Evolutionary conservation across 2,888 invertebrate species (phyloP).

Genomic region (Halocaridina rubra): DNA sequence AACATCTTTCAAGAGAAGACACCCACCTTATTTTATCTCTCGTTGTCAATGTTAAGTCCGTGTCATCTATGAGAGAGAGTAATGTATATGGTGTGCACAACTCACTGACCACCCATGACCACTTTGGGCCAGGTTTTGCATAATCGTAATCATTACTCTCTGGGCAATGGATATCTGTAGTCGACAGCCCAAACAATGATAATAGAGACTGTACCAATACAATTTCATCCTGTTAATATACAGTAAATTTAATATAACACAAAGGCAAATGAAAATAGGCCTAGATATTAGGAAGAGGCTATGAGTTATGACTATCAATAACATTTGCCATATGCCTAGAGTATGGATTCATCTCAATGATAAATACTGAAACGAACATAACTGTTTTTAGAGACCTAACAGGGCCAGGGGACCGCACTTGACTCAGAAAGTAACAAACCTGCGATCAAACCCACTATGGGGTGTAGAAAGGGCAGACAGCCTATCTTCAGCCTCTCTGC

Average conservation of each 20-base stretch:
- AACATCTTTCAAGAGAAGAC: too few relatives aligned
- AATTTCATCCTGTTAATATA: slow-evolving; percentile 2
- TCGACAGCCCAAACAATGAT: slow-evolving; percentile 3
- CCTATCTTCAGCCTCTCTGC: not conserved
- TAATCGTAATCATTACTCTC: not conserved
- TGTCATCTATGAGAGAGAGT: slow-evolving; percentile 37
- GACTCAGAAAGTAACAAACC: too few relatives aligned
- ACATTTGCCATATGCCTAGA: not conserved
- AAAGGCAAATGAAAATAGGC: too few relatives aligned
- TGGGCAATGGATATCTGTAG: not conserved
- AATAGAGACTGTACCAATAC: not conserved
- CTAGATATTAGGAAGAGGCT: too few relatives aligned
- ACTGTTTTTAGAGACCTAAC: too few relatives aligned
- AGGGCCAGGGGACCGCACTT: too few relatives aligned
- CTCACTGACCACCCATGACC: slow-evolving; percentile 52
- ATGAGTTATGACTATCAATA: not conserved
- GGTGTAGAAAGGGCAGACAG: too few relatives aligned
- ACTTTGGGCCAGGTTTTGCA: not conserved
- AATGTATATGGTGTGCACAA: slow-evolving; percentile 33
- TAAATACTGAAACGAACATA: too few relatives aligned
- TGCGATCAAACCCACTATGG: too few relatives aligned
- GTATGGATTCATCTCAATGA: too few relatives aligned
- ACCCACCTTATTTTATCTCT: slow-evolving; percentile 35
- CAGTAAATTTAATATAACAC: too few relatives aligned
- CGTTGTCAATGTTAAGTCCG: not conserved